Evolutionary conservation across 2,113 vertebrate genomes (phyloP), one percentile per base, ranked within the genome.

Genomic region (Bujurquina vittata): DNA sequence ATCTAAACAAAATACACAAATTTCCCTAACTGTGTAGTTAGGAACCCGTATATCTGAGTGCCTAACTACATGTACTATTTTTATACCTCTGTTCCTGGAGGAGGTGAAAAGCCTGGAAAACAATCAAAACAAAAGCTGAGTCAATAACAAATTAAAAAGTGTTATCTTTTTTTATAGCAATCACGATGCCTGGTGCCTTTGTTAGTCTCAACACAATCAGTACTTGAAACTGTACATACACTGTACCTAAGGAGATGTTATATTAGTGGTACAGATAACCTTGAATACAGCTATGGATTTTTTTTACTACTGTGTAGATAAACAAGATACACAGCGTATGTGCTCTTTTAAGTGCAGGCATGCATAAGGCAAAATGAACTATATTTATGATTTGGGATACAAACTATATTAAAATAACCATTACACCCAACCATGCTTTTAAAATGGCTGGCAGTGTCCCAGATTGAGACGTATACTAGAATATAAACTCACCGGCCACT

Each of bases 101-200:
- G 58, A 82, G 86, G 57, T 52, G n/a, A 62, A 75, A 79, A 37
- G 56, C 49, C 60, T 72, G 81, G 20, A 75, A 77, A 88, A 73
- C 72, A 80, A 87, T 78, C 67, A 60, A 78, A 83, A 87, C 79
- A 76, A 87, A 73, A 87, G 37, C 76, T 6, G 43, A 89, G 94
- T 92, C 90, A 23, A 95, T 94, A 94, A 93, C 85, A 93, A 89
- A 94, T 93, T 93, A 94, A 94, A 90, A 87, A 83, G 92, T 93
- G 92, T 92, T 83, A 93, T 92, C 61, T 33, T 86, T 74, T 74
- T 75, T n/a, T 57, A 89, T 85, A 80, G 35, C 58, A 88, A 58
- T 84, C 59, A 49, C 40, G 2, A 17, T 80, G 78, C 61, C 58
- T 73, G 76, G 79, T 79, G 77, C 67, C 62, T 86, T 82, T 67